Evolutionary conservation across 2,113 vertebrate species (phyloP).

Genomic region (Rutilus rutilus): DNA sequence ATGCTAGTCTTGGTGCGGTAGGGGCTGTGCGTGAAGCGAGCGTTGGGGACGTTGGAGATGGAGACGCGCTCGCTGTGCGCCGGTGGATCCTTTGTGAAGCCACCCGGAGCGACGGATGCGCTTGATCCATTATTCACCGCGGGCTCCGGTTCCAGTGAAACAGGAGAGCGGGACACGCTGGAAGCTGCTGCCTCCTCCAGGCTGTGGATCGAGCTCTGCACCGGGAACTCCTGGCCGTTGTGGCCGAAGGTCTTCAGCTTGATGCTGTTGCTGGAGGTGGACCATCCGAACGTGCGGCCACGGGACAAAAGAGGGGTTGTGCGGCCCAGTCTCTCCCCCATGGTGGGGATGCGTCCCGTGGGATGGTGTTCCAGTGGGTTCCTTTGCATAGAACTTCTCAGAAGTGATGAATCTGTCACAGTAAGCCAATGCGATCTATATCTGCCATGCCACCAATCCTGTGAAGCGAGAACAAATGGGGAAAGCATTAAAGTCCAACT

Average conservation of each 20-base stretch:
- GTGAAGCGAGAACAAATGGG: not conserved
- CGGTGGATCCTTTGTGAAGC: constrained; percentile 68
- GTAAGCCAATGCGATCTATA: too few species aligned
- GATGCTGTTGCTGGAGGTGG: constrained; percentile 46
- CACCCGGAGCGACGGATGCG: constrained; percentile 60
- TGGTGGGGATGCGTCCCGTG: constrained; percentile 23
- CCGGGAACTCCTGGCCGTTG: constrained; percentile 67
- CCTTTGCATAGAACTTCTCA: not conserved
- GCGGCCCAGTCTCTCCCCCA: constrained; percentile 68
- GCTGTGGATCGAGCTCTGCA: constrained; percentile 58
- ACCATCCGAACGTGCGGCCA: constrained; percentile 59
- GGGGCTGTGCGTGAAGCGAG: constrained; percentile 74
- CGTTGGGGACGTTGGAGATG: constrained; percentile 52
- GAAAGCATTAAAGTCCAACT: not conserved
- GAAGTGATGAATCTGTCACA: not conserved
- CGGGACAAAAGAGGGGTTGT: constrained; percentile 68
- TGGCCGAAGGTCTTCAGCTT: constrained; percentile 46
- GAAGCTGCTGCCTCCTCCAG: constrained; percentile 55
- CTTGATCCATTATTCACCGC: constrained; percentile 76
- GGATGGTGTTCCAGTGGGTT: too few species aligned
- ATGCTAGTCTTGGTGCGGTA: constrained; percentile 83
- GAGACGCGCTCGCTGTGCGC: constrained; percentile 64
- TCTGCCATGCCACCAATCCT: not conserved
- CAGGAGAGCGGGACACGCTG: constrained; percentile 71
- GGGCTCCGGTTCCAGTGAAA: constrained; percentile 76